Evolutionary conservation across 2,113 vertebrate species (phyloP).

Genomic region (Chionomys nivalis): DNA sequence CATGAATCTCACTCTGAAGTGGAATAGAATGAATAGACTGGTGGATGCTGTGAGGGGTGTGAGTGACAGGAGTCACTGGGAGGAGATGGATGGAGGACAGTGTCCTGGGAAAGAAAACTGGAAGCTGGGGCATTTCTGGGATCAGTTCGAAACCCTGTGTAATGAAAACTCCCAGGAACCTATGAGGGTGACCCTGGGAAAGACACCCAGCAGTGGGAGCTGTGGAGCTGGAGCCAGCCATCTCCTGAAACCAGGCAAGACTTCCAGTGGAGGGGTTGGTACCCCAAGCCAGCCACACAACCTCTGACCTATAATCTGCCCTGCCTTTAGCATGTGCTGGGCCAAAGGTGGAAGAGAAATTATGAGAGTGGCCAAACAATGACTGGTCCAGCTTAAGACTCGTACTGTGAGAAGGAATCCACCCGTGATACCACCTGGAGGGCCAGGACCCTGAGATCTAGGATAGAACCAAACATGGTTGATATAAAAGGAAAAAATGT

Average conservation of each 20-base stretch:
- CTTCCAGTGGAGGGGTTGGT: background rate
- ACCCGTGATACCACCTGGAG: background rate
- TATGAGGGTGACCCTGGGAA: no score
- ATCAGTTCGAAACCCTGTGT: background rate
- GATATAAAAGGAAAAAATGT: background rate
- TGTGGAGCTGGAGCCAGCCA: no score
- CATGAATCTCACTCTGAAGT: background rate
- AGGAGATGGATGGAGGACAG: background rate
- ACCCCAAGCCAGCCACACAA: background rate
- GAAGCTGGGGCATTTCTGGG: background rate
- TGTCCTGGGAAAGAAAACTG: background rate
- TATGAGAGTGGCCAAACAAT: background rate
- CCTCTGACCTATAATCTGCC: background rate
- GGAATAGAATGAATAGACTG: background rate
- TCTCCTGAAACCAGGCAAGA: background rate
- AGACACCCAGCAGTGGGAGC: background rate
- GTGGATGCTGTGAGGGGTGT: background rate
- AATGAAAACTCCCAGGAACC: background rate
- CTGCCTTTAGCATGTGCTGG: background rate
- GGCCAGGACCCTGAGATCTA: background rate
- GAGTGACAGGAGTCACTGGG: background rate
- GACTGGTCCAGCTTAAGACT: background rate
- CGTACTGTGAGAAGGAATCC: background rate
- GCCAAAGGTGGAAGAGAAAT: background rate
- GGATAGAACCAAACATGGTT: background rate